Evolutionary conservation across 2,888 invertebrate genomes (phyloP).

Genomic region (Philereme vetulata): DNA sequence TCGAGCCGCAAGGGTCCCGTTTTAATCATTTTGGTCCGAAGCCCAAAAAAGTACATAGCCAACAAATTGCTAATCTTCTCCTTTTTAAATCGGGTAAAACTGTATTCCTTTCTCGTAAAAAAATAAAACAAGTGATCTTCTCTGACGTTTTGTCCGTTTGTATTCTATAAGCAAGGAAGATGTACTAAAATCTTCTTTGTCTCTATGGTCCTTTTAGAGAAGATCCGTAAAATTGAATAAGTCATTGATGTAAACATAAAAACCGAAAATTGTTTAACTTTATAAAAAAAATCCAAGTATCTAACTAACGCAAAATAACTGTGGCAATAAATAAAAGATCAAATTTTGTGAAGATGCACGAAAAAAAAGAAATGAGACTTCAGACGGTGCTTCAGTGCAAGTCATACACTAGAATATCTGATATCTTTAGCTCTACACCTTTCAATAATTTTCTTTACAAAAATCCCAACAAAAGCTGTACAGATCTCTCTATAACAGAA

Average conservation of each 20-base stretch:
- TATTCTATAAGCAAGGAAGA: no score
- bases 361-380: slow-evolving; percentile 34
- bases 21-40: no score
- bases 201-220: no score
- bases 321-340: background rate
- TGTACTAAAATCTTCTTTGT: no score
- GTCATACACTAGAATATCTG: slow-evolving; percentile 59
- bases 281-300: slow-evolving; percentile 26
- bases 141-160: slow-evolving; percentile 8
- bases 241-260: slow-evolving; percentile 30
- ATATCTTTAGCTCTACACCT: slow-evolving; percentile 51
- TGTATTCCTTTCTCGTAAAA: no score
- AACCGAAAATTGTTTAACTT: slow-evolving; percentile 6
- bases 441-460: slow-evolving; percentile 42
- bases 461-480: slow-evolving; percentile 31
- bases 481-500: slow-evolving; percentile 32
- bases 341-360: slow-evolving; percentile 38
- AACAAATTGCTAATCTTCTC: no score
- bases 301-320: slow-evolving; percentile 7
- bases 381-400: slow-evolving; percentile 46
- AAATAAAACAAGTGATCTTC: background rate
- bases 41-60: no score
- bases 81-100: no score
- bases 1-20: no score
- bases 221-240: slow-evolving; percentile 6